These are phyloP conservation scores for Empidonax traillii DNA, from an alignment of 2,113 vertebrate species.

Conservation along the genomic window DNA sequence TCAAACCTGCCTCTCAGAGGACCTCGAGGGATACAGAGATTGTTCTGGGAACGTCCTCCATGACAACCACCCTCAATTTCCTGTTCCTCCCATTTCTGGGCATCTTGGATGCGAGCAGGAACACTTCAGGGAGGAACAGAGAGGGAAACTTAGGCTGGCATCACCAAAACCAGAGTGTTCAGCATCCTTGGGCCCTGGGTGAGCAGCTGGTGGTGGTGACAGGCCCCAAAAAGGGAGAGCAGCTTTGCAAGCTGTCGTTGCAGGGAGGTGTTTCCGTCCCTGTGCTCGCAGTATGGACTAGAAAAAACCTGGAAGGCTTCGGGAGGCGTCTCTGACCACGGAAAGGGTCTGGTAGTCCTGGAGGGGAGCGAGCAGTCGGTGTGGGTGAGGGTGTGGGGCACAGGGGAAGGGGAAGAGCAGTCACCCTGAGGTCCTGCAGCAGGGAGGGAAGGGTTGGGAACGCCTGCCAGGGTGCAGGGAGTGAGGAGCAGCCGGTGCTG, in stretches of 20 bases:
- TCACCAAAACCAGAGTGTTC: neutral
- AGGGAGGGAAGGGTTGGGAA: neutral
- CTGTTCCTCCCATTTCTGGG: neutral
- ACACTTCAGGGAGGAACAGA: neutral
- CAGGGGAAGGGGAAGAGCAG: neutral
- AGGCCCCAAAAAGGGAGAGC: neutral
- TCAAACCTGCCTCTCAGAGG: neutral
- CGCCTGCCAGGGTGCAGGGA: neutral
- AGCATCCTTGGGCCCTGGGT: neutral
- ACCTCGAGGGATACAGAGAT: neutral
- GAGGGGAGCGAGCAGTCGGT: neutral
- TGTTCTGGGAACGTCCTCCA: neutral
- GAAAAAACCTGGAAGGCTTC: neutral
- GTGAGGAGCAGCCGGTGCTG: accelerated
- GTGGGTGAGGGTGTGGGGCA: neutral
- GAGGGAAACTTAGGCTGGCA: neutral
- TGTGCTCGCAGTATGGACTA: neutral
- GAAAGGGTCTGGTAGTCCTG: neutral
- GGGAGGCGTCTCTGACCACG: neutral
- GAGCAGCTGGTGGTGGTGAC: neutral
- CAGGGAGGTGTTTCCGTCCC: neutral
- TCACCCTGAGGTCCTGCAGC: neutral
- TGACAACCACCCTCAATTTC: neutral
- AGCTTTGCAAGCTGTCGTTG: neutral
- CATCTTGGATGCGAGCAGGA: neutral